These are phyloP conservation scores for Bombyx mori DNA, from an alignment of 1,140 invertebrate species.

Conservation along the genomic window ASM3026992v2 NC_085117.1:5092501-5093000, in stretches of 20 bases:
- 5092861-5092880: conserved; percentile 3
- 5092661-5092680: conserved; percentile 13
- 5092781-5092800: conserved; percentile 7
- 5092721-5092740: conserved; percentile 8
- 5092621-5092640: conserved; percentile 18
- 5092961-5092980: not conserved
- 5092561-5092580: not conserved
- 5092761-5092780: conserved; percentile 15
- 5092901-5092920: not conserved
- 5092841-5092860: conserved; percentile 11
- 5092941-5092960: conserved; percentile 1
- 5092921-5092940: not conserved
- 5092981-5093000: not conserved
- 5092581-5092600: not conserved
- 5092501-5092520: not conserved
- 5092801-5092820: conserved; percentile 9
- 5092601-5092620: conserved; percentile 17
- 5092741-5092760: conserved; percentile 11
- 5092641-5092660: conserved; percentile 14
- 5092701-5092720: conserved; percentile 11
- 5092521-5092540: not conserved
- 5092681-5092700: conserved; percentile 14
- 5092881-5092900: not conserved
- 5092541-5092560: not conserved
- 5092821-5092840: conserved; percentile 5